phyloP scores from a whole-genome alignment of 53 echinoderm and acorn worm species.

The Paracentrotus lividus region DNA sequence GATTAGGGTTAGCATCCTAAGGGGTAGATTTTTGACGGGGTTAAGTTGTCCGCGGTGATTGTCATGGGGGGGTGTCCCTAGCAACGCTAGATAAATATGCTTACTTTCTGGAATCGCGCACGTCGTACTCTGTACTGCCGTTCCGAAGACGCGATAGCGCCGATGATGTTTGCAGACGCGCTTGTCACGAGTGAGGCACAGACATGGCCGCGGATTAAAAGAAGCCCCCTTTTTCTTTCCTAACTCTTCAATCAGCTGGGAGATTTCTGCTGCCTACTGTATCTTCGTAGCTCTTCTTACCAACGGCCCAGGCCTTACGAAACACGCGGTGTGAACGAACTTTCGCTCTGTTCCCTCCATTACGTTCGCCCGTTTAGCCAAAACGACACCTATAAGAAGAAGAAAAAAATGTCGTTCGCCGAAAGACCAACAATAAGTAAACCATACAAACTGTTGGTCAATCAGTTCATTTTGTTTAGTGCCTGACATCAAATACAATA shows the following conservation, averaged over 20 bases:
- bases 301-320: neutral
- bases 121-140: neutral
- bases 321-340: neutral
- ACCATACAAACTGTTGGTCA: too few species aligned
- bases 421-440: too few species aligned
- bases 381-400: neutral
- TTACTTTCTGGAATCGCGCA: neutral
- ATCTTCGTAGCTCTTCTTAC: constrained; percentile 21
- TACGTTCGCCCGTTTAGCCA: neutral
- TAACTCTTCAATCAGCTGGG: neutral
- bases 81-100: too few species aligned
- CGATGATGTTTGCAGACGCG: neutral
- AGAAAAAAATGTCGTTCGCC: too few species aligned
- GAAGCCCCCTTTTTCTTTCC: neutral
- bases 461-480: too few species aligned
- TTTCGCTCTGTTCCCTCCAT: constrained; percentile 18
- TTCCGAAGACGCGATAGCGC: constrained; percentile 11
- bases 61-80: too few species aligned
- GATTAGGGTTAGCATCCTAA: too few species aligned
- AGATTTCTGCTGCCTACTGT: neutral
- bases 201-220: neutral
- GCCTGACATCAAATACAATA: too few species aligned
- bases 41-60: too few species aligned
- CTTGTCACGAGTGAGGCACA: neutral
- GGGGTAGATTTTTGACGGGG: too few species aligned